Percentiles rank a stretch among this genome's conserved stretches.
Evolutionary conservation across 2,797 vertebrate species (phyloP).

Genomic region (Lacerta viridis): DNA sequence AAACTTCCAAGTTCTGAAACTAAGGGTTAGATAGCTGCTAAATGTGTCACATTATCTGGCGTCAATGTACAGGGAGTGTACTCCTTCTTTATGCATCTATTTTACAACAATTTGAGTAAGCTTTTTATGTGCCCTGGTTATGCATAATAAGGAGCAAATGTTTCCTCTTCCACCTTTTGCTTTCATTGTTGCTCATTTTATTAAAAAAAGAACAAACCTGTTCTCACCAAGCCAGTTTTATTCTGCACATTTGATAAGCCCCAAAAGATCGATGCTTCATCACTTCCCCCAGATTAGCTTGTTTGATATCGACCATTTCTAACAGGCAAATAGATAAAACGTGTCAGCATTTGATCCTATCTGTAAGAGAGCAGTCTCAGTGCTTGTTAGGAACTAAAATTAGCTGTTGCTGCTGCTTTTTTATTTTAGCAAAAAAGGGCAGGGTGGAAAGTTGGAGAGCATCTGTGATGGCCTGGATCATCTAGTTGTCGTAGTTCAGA

Average conservation of each 20-base stretch:
- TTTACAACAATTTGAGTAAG: neutral
- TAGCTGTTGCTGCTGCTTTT: neutral
- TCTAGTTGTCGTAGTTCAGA: slow-evolving; percentile 2
- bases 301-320: slow-evolving; percentile 56
- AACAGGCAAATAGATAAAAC: slow-evolving; percentile 57
- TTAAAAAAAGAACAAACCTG: slow-evolving; percentile 9
- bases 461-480: neutral
- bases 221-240: slow-evolving; percentile 14
- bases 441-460: neutral
- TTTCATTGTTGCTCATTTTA: neutral
- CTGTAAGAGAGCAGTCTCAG: slow-evolving; percentile 37
- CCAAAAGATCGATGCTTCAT: slow-evolving; percentile 51
- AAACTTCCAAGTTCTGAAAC: neutral
- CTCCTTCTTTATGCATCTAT: neutral
- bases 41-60: neutral
- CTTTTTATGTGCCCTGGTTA: neutral
- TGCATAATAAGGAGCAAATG: neutral
- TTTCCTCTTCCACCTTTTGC: neutral
- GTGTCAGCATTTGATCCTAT: slow-evolving; percentile 37
- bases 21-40: neutral
- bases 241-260: slow-evolving; percentile 32
- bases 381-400: slow-evolving; percentile 54
- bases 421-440: slow-evolving; percentile 30
- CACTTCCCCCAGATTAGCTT: slow-evolving; percentile 39
- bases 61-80: neutral